phyloP scores from a whole-genome alignment of 1,140 invertebrate genomes.

The Aleiodes sp. region DNA sequence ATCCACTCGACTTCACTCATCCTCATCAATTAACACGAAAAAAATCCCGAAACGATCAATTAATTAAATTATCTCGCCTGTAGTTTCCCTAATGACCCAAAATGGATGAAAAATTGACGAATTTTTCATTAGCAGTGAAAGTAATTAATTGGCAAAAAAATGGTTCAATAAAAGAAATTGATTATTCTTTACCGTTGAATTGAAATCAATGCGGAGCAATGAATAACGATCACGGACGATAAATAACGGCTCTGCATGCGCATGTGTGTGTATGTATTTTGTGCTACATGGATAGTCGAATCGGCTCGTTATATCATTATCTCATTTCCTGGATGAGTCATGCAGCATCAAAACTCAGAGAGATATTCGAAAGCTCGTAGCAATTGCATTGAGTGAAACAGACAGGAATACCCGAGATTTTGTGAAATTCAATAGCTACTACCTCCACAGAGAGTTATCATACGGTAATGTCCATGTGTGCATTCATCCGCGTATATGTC shows the following conservation, averaged over 20 bases:
- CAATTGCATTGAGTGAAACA: constrained; percentile 8
- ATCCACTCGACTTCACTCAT: not conserved
- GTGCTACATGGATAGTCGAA: too few species aligned
- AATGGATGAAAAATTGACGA: too few species aligned
- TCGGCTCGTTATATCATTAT: constrained; percentile 36
- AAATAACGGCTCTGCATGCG: constrained; percentile 27
- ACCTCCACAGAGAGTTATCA: not conserved
- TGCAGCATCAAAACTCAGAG: not conserved
- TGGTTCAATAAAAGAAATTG: too few species aligned
- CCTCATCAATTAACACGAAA: not conserved
- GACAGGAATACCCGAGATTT: not conserved
- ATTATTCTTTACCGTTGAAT: constrained; percentile 1
- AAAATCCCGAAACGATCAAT: too few species aligned
- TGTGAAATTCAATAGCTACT: constrained; percentile 9
- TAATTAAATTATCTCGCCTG: too few species aligned
- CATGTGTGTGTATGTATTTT: too few species aligned
- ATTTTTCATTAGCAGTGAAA: too few species aligned
- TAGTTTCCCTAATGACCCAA: too few species aligned
- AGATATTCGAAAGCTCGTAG: too few species aligned
- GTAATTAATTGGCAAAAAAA: too few species aligned
- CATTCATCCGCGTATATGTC: not conserved
- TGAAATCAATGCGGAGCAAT: constrained; percentile 3
- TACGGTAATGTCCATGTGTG: not conserved
- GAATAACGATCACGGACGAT: constrained; percentile 24
- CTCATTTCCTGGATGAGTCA: constrained; percentile 41